These are phyloP conservation scores for Rhyacophila evoluta DNA, from an alignment of 2,888 invertebrate genomes.

Conservation along the genomic window DNA sequence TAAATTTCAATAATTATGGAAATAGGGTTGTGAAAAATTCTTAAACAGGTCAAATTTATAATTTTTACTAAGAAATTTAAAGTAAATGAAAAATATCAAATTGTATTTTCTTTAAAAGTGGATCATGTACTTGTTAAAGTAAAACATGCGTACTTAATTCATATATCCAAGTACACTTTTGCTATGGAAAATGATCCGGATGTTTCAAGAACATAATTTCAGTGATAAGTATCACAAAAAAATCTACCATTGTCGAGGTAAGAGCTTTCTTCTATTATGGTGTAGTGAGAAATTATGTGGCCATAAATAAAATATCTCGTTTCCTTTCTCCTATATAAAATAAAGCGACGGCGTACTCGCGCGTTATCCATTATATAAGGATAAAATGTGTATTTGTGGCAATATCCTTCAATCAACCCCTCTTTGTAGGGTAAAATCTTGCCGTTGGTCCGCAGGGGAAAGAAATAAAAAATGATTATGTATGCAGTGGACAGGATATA, in stretches of 20 bases:
- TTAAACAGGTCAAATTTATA: too few species aligned
- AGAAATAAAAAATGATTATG: conserved; percentile 26
- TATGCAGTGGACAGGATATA: conserved; percentile 22
- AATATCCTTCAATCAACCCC: conserved; percentile 47
- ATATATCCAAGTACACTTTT: background rate
- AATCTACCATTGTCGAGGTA: conserved; percentile 43
- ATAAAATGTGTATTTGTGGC: conserved; percentile 40
- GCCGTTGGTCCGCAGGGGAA: background rate
- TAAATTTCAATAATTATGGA: too few species aligned
- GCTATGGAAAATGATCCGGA: background rate
- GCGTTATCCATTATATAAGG: conserved; percentile 24
- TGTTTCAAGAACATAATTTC: conserved; percentile 42
- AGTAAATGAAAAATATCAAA: too few species aligned
- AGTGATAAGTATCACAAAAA: conserved; percentile 43
- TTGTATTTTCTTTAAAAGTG: too few species aligned
- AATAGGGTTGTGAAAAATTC: too few species aligned
- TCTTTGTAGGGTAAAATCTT: conserved; percentile 22
- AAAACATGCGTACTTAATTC: background rate
- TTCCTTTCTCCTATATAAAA: conserved; percentile 38
- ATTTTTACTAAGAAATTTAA: too few species aligned
- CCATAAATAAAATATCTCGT: conserved; percentile 50
- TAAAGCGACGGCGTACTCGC: conserved; percentile 31
- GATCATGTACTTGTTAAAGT: too few species aligned
- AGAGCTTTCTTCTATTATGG: conserved; percentile 45
- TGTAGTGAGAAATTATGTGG: conserved; percentile 48